Conservation (phyloP, 2,797 vertebrate genomes). For the Taenioides sp. region DNA sequence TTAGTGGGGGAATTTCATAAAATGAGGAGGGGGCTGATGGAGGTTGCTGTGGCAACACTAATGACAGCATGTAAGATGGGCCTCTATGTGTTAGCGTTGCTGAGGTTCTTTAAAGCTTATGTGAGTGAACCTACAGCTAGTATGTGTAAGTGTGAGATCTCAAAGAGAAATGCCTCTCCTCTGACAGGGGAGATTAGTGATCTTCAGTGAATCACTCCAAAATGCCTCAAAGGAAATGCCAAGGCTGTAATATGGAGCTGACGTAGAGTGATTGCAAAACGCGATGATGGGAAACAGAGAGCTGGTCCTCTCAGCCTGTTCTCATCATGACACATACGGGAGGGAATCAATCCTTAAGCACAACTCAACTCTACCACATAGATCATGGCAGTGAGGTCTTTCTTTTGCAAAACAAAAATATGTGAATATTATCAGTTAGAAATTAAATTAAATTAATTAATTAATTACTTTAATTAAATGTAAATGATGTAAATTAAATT, state of each 20-base stretch:
- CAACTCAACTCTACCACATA: no score
- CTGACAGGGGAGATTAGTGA: slow-evolving; percentile 16
- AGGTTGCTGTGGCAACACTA: slow-evolving; percentile 69
- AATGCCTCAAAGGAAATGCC: slow-evolving; percentile 16
- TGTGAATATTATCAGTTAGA: no score
- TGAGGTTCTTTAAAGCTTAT: slow-evolving; percentile 36
- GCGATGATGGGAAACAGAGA: slow-evolving; percentile 9
- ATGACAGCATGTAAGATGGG: slow-evolving; percentile 54
- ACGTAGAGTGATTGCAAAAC: slow-evolving; percentile 12
- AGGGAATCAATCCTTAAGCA: not conserved
- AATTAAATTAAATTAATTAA: no score
- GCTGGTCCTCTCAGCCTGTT: slow-evolving; percentile 10
- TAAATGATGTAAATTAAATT: no score
- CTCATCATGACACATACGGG: slow-evolving; percentile 13
- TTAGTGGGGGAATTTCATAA: slow-evolving; percentile 61
- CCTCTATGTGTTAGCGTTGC: slow-evolving; percentile 54
- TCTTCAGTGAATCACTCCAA: slow-evolving; percentile 9
- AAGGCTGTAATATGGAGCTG: slow-evolving; percentile 29
- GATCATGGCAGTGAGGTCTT: no score
- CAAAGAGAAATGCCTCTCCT: slow-evolving; percentile 14
- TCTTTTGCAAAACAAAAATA: no score
- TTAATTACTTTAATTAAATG: no score
- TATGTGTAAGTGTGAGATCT: slow-evolving; percentile 11
- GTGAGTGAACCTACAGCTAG: slow-evolving; percentile 14
- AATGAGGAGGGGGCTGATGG: slow-evolving; percentile 38